Base-by-base conservation (phyloP, 2,888 invertebrate genomes). In the Sinohyriopsis cumingii region DNA sequence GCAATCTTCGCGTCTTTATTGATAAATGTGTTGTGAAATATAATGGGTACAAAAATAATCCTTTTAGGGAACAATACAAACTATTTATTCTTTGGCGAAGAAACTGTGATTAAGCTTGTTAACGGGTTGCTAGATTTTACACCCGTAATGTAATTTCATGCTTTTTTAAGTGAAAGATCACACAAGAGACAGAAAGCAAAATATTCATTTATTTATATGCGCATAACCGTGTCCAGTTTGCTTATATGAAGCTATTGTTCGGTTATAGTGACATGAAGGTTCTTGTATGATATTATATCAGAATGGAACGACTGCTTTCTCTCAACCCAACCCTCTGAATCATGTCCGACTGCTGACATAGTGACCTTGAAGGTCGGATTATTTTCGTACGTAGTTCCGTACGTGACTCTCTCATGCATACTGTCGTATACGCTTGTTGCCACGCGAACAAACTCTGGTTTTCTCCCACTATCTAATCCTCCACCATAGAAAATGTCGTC, bases 391-490 rank as follows among this genome's bases (percentile, higher is more conserved):
- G 82, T 82, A 15, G 67, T 72, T 5, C 84, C 84, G 56, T 76
- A 75, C 0, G 80, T 77, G 4, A 55, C 69, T 25, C 65, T 69
- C 62, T 79, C 75, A 20, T 69, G 20, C 25, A 69, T 67, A 3
- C 82, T 71, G 62, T 84, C 82, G 66, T 82, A 83, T 6, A 83
- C 62, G 69, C 82, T 81, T 0, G 81, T 73, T 1, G 84, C 82
- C 22, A 80, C 77, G 63, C 79, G 69, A 12, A 76, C 71, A 68
- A 81, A 84, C 68, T 82, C 83, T 1, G 81, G 70, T 66, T 83
- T 82, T 15, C 67, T 63, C 2, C 22, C 28, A 24, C 67, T 64
- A 55, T 63, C 45, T 12, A 22, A 45, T 3, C 63, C 57, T n/a
- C 67, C 63, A 20, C 79, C 78, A 54, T 72, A 70, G 68, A 84